A percentile compares a stretch with the other conserved stretches of the same genome.
Evolutionary conservation across 2,797 vertebrate genomes (phyloP).

Genomic region (Sebastes kiyomatsui): DNA sequence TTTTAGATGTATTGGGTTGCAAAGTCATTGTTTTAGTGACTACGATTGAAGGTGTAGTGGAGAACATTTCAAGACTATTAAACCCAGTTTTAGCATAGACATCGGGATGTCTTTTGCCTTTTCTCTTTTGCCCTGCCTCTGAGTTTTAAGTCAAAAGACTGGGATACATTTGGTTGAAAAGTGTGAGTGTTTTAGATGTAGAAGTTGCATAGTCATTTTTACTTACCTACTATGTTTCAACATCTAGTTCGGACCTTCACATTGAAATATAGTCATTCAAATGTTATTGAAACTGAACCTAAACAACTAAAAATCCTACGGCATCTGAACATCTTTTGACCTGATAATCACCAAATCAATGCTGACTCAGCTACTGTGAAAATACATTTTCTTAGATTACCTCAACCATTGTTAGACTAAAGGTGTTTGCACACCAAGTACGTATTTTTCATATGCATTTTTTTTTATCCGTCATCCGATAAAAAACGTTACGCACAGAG

Average conservation of each 20-base stretch:
- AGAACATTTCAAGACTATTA: background rate
- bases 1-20: background rate
- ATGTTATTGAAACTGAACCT: too few relatives aligned
- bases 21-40: background rate
- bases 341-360: background rate
- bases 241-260: background rate
- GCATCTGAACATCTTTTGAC: background rate
- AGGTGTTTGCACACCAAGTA: too few relatives aligned
- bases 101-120: background rate
- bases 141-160: background rate
- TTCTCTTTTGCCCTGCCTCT: background rate
- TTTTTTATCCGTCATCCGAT: too few relatives aligned
- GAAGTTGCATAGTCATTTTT: too few relatives aligned
- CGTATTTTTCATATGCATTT: too few relatives aligned
- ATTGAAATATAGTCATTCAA: background rate
- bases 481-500: too few relatives aligned
- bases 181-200: too few relatives aligned
- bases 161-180: background rate
- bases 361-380: background rate
- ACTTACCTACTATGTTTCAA: background rate
- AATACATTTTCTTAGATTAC: background rate
- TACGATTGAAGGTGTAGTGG: background rate
- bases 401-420: fast-evolving
- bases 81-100: background rate
- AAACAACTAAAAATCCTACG: too few relatives aligned